Percentiles rank a stretch among this genome's conserved stretches.
These are phyloP conservation scores for Chloroceryle amazona DNA, from an alignment of 2,797 vertebrate species.

Conservation along the genomic window DNA sequence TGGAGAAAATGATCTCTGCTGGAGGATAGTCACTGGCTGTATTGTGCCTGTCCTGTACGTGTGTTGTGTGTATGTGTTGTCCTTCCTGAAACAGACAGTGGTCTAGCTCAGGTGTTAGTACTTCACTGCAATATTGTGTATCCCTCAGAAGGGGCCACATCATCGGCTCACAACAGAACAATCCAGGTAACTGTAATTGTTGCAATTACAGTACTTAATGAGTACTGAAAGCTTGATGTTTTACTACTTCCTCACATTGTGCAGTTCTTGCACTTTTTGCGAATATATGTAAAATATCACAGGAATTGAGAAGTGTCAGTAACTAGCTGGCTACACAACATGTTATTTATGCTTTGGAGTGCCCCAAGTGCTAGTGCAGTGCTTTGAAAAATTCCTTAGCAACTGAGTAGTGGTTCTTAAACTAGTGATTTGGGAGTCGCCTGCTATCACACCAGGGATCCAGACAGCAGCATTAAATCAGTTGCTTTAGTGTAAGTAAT, in stretches of 20 bases:
- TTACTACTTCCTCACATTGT: neutral
- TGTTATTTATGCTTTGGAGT: constrained; percentile 25
- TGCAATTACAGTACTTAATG: neutral
- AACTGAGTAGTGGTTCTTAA: constrained; percentile 25
- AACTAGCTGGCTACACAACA: neutral
- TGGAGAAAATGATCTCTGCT: neutral
- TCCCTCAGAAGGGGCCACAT: neutral
- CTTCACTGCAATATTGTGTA: neutral
- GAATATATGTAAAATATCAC: neutral
- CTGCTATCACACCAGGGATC: constrained; percentile 50
- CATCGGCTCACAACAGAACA: neutral
- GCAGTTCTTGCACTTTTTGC: neutral
- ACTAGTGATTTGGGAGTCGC: constrained; percentile 47
- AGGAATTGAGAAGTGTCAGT: neutral
- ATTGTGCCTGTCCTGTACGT: neutral
- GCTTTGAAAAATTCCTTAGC: constrained; percentile 52
- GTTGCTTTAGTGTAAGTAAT: constrained; percentile 57
- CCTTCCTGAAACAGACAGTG: neutral
- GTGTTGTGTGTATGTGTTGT: neutral
- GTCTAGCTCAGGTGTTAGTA: neutral
- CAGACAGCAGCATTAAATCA: constrained; percentile 64
- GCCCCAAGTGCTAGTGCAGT: constrained; percentile 43
- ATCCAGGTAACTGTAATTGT: neutral
- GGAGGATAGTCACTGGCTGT: neutral
- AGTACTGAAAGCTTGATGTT: neutral